Conservation (phyloP, 2,113 vertebrate genomes). For the Lamprotornis superbus region DNA sequence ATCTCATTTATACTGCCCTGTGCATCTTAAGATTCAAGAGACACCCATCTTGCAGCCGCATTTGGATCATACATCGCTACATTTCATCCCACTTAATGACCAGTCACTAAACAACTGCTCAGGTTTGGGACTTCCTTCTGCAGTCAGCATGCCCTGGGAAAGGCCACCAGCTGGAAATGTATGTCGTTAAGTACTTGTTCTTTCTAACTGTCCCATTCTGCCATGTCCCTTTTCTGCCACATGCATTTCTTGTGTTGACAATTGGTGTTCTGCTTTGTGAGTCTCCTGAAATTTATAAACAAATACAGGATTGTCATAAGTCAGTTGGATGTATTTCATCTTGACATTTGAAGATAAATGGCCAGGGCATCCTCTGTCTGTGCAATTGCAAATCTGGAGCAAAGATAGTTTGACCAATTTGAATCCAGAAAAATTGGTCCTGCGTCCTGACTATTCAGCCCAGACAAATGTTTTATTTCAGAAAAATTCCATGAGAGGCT, state of each 20-base stretch:
- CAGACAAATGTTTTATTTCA: background rate
- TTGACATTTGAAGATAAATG: background rate
- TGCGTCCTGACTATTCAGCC: background rate
- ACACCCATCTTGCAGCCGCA: background rate
- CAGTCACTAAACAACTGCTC: background rate
- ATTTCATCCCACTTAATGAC: background rate
- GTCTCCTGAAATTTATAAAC: background rate
- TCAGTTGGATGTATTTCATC: background rate
- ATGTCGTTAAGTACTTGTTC: background rate
- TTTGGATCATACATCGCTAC: accelerated
- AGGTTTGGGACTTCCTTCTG: background rate
- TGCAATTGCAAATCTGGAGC: background rate
- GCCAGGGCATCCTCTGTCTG: background rate
- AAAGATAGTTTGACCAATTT: background rate
- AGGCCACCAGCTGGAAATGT: background rate
- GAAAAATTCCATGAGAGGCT: background rate
- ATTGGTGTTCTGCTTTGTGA: background rate
- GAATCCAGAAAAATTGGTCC: background rate
- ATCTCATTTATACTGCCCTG: background rate
- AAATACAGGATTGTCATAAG: background rate
- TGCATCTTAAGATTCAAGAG: background rate
- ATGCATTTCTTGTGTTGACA: background rate
- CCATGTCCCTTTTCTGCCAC: background rate
- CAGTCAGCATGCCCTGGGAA: background rate
- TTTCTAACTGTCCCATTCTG: background rate